Conservation (phyloP, 2,797 vertebrate genomes). For the Melopsittacus undulatus region DNA sequence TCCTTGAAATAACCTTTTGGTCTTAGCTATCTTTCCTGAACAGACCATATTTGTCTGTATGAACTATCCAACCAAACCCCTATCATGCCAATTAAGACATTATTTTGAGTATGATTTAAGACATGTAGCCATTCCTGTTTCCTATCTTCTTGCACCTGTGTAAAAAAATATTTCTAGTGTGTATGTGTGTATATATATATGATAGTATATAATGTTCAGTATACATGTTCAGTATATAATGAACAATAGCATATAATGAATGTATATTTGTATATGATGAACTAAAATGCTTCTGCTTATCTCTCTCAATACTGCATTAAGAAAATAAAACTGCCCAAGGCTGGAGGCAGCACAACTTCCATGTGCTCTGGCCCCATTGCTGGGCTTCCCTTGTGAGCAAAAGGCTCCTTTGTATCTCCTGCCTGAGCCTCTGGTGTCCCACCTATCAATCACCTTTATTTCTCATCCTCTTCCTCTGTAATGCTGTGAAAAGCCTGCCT, state of each 20-base stretch:
- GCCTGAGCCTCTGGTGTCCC: not conserved
- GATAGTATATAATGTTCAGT: not conserved
- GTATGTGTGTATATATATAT: no score
- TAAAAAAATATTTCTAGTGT: not conserved
- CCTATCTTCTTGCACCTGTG: not conserved
- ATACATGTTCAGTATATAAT: not conserved
- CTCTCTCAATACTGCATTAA: not conserved
- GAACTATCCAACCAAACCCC: not conserved
- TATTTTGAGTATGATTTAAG: not conserved
- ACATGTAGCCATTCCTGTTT: not conserved
- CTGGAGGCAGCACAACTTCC: not conserved
- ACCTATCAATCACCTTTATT: not conserved
- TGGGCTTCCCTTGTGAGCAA: fast-evolving
- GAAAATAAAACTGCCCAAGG: not conserved
- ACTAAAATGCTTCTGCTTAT: not conserved
- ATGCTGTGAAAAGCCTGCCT: not conserved
- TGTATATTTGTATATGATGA: not conserved
- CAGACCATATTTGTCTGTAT: not conserved
- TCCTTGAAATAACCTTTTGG: not conserved
- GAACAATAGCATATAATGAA: not conserved
- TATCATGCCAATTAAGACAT: not conserved
- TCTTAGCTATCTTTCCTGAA: not conserved
- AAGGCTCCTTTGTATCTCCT: not conserved
- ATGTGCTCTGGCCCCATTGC: not conserved
- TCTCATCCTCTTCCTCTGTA: not conserved